Conservation (phyloP, 1,140 invertebrate species). For the Psilanteris sp. region DNA sequence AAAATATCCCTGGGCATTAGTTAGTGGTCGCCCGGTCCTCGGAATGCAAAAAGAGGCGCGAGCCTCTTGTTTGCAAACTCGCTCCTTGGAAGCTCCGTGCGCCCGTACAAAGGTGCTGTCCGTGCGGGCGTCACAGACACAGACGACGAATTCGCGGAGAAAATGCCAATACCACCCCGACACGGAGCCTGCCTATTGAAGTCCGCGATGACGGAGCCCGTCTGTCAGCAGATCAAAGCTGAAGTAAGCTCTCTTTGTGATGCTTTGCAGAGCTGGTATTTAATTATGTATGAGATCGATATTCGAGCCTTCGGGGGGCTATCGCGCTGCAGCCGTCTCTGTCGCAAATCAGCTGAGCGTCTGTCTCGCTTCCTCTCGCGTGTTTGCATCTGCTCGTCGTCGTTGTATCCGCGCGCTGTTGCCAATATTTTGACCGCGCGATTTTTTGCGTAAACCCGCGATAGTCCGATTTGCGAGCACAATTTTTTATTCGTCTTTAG, state of each 20-base stretch:
- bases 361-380: conserved; percentile 21
- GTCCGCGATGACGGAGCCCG: conserved; percentile 78
- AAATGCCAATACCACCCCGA: conserved; percentile 58
- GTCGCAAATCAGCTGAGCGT: conserved; percentile 24
- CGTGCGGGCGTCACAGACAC: conserved; percentile 39
- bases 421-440: too few species aligned
- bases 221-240: conserved; percentile 80
- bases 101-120: conserved; percentile 34
- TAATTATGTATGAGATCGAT: conserved; percentile 80
- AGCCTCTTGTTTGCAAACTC: conserved; percentile 34
- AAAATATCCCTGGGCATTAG: conserved; percentile 51
- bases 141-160: conserved; percentile 44
- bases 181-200: conserved; percentile 70
- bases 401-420: too few species aligned
- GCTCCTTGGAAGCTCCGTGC: conserved; percentile 22
- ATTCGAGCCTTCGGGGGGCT: conserved; percentile 74
- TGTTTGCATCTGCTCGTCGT: conserved; percentile 41
- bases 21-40: conserved; percentile 45
- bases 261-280: conserved; percentile 78
- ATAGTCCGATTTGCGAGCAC: too few species aligned
- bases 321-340: conserved; percentile 35
- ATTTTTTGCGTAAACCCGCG: too few species aligned
- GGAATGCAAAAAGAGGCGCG: conserved; percentile 46
- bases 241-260: conserved; percentile 78
- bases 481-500: too few species aligned